phyloP scores from a whole-genome alignment of 1,140 invertebrate genomes.

The Ceratosolen fusciceps region DNA sequence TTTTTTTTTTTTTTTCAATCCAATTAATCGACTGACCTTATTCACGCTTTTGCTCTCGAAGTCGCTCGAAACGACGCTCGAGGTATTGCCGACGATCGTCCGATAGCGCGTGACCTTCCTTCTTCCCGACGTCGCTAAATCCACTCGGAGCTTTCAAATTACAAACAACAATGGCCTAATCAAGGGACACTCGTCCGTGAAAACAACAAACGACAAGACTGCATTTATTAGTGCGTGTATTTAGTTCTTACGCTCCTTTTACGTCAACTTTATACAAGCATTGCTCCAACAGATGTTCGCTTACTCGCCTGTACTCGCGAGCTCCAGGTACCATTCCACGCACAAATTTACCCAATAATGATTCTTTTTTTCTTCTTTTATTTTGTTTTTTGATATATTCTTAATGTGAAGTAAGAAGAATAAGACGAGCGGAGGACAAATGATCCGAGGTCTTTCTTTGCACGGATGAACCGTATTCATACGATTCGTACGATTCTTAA shows the following conservation, averaged over 20 bases:
- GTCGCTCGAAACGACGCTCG: too few species aligned
- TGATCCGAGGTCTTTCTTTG: too few species aligned
- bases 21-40: neutral
- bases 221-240: constrained; percentile 19
- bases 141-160: constrained; percentile 35
- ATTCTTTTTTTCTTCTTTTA: constrained; percentile 44
- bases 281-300: neutral
- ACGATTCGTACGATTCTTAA: too few species aligned
- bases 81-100: too few species aligned
- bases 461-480: constrained; percentile 20
- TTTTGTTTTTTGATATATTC: constrained; percentile 43
- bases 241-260: constrained; percentile 46
- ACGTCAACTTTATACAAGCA: constrained; percentile 25
- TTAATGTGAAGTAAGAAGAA: constrained; percentile 13
- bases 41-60: too few species aligned
- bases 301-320: neutral
- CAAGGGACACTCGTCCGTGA: constrained; percentile 26
- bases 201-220: constrained; percentile 13
- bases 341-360: constrained; percentile 26
- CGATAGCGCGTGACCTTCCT: constrained; percentile 19
- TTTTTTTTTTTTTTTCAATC: too few species aligned
- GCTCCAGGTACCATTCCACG: neutral
- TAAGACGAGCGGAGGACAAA: constrained; percentile 13
- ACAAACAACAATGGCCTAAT: constrained; percentile 35
- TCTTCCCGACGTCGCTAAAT: neutral